These are phyloP conservation scores for Neria commutata DNA, from an alignment of 2,888 invertebrate genomes.

Conservation along the genomic window DNA sequence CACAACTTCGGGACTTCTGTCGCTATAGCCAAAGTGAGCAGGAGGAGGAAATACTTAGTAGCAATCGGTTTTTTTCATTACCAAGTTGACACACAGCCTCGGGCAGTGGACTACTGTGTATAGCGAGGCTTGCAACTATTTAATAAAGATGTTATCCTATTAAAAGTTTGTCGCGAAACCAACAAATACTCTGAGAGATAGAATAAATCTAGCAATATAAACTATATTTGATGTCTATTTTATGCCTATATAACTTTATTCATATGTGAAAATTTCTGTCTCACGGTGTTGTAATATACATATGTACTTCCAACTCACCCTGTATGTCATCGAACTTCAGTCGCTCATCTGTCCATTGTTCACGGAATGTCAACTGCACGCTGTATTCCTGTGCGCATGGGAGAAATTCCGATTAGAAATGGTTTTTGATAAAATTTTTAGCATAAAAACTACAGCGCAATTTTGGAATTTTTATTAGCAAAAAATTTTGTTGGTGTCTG, in stretches of 20 bases:
- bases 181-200: no score
- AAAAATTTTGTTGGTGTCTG: no score
- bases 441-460: background rate
- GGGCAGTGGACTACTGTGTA: no score
- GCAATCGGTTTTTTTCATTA: no score
- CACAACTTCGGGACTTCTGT: no score
- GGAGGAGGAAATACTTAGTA: no score
- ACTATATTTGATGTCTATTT: background rate
- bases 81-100: no score
- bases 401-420: background rate
- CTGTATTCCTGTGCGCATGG: constrained; percentile 99
- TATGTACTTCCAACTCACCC: constrained; percentile 64
- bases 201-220: background rate
- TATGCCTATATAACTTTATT: background rate
- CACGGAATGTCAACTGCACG: constrained; percentile 95
- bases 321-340: constrained; percentile 87
- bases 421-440: background rate
- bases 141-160: no score
- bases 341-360: constrained; percentile 95
- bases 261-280: constrained; percentile 1
- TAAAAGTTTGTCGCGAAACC: no score
- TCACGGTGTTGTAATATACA: background rate
- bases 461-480: background rate
- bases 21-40: no score
- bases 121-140: no score